Conservation (phyloP, 2,113 vertebrate genomes). For the Neogobius melanostomus region DNA sequence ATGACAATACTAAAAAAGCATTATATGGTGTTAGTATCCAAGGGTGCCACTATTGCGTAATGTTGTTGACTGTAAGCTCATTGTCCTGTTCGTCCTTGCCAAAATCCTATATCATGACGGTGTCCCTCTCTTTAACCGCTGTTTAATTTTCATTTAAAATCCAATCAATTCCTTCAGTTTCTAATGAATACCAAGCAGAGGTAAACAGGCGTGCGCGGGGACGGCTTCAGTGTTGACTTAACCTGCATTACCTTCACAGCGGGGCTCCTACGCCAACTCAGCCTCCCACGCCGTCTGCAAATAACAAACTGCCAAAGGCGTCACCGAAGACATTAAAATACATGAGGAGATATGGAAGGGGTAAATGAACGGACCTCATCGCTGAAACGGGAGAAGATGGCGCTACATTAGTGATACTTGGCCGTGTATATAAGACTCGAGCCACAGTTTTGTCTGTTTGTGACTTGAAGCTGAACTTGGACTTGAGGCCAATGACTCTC, state of each 20-base stretch:
- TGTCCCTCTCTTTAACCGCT: neutral
- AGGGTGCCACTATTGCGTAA: neutral
- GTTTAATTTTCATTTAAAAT: constrained; percentile 11
- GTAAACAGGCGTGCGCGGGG: neutral
- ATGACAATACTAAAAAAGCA: neutral
- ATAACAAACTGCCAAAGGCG: constrained; percentile 2
- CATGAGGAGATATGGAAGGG: constrained; percentile 10
- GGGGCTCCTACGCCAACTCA: constrained; percentile 4
- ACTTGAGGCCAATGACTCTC: no score
- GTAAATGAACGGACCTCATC: neutral
- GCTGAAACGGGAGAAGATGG: neutral
- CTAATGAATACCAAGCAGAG: constrained; percentile 10
- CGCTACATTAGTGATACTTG: neutral
- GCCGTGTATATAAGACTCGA: no score
- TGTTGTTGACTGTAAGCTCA: neutral
- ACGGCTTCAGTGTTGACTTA: neutral
- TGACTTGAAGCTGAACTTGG: no score
- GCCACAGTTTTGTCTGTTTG: no score
- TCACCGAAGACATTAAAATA: constrained; percentile 29
- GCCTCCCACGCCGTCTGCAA: constrained; percentile 5
- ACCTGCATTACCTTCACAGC: constrained; percentile 36
- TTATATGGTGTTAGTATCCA: neutral
- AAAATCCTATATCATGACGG: neutral
- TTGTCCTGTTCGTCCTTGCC: neutral
- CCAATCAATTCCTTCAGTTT: neutral